Evolutionary conservation across 2,888 invertebrate species (phyloP).

Genomic region (Smittia aterrima): DNA sequence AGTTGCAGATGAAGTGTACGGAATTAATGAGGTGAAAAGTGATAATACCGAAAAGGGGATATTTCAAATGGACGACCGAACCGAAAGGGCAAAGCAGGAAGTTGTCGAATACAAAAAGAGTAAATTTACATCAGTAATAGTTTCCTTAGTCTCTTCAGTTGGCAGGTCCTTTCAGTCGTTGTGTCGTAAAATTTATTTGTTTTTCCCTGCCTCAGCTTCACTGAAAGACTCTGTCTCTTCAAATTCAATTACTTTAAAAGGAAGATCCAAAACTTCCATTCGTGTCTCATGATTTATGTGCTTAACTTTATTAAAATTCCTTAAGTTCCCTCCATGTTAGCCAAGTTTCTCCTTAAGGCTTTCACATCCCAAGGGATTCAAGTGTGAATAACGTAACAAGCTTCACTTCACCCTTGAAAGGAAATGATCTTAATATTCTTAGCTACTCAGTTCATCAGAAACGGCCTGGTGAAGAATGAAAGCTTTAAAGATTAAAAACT

Average conservation of each 20-base stretch:
- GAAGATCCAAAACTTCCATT: background rate
- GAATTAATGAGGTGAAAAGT: conserved; percentile 41
- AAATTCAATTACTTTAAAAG: conserved; percentile 32
- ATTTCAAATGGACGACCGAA: background rate
- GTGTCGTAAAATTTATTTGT: conserved; percentile 1
- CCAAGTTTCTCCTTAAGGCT: too few species aligned
- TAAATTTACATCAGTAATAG: conserved; percentile 13
- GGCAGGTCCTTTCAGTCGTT: background rate
- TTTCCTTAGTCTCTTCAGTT: background rate
- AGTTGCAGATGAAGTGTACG: conserved; percentile 36
- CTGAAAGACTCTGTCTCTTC: background rate
- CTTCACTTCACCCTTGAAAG: too few species aligned
- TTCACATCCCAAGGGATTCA: too few species aligned
- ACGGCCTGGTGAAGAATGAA: too few species aligned
- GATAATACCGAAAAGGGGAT: conserved; percentile 25
- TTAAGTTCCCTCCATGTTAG: background rate
- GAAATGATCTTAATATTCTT: too few species aligned
- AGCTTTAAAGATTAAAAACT: background rate
- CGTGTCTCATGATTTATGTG: background rate
- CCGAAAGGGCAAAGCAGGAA: background rate
- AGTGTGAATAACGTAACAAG: too few species aligned
- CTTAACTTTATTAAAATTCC: background rate
- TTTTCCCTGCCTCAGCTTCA: background rate
- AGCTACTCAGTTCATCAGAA: too few species aligned
- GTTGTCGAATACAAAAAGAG: background rate